phyloP scores from a whole-genome alignment of 1,140 invertebrate genomes.

The Dreissena rostriformis region DNA sequence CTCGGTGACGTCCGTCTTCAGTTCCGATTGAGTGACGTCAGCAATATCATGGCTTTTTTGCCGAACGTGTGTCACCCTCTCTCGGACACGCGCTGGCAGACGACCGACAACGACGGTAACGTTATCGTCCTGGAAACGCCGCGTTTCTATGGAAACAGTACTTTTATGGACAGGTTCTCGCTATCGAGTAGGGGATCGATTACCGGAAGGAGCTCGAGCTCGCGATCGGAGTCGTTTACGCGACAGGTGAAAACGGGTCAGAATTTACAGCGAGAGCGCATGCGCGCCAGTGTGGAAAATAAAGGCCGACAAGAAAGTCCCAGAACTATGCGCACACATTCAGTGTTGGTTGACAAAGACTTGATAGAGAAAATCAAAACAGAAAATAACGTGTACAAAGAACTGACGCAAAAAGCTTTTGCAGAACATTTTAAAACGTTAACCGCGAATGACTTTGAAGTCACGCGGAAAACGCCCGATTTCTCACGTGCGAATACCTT shows the following conservation, averaged over 20 bases:
- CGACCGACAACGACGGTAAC: constrained; percentile 77
- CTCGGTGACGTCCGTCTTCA: constrained; percentile 66
- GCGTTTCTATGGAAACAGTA: constrained; percentile 25
- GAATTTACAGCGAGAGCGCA: neutral
- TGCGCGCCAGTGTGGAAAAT: neutral
- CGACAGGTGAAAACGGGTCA: neutral
- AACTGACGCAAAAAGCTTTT: neutral
- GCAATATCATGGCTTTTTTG: constrained; percentile 73
- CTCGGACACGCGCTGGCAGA: constrained; percentile 74
- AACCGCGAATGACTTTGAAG: no score
- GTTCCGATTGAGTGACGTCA: constrained; percentile 72
- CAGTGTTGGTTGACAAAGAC: neutral
- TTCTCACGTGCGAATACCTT: no score
- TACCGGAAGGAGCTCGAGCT: constrained; percentile 26
- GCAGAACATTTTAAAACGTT: neutral
- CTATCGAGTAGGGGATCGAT: constrained; percentile 39
- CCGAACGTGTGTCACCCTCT: constrained; percentile 75
- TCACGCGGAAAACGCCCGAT: no score
- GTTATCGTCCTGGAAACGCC: constrained; percentile 65
- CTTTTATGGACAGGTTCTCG: constrained; percentile 46
- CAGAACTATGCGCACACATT: neutral
- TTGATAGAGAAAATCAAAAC: neutral
- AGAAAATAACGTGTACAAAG: neutral
- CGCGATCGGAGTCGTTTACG: neutral
- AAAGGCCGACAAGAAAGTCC: neutral